phyloP scores from a whole-genome alignment of 2,113 vertebrate species.

The Colossoma macropomum region DNA sequence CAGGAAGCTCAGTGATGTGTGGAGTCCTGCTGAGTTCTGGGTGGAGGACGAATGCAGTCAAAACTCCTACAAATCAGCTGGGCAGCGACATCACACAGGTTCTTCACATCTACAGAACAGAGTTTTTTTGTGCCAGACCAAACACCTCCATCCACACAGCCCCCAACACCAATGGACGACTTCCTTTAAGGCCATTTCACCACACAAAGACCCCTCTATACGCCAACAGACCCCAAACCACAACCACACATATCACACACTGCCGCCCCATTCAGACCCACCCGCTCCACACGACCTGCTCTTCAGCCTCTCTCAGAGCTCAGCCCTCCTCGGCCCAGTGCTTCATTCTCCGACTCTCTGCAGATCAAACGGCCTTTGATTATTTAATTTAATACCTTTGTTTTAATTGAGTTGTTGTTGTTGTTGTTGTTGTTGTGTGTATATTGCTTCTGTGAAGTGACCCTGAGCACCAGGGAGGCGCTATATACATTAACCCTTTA shows the following conservation, averaged over 20 bases:
- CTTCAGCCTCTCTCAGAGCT: background rate
- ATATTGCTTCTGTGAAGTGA: too few species aligned
- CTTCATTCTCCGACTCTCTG: background rate
- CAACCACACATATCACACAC: slow-evolving; percentile 65
- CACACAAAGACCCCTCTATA: slow-evolving; percentile 71
- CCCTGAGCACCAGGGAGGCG: too few species aligned
- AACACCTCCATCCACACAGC: slow-evolving; percentile 5
- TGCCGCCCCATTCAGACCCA: slow-evolving; percentile 60
- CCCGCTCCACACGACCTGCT: background rate
- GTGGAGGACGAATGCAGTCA: background rate
- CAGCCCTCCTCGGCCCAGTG: background rate
- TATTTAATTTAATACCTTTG: background rate
- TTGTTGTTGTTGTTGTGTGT: too few species aligned
- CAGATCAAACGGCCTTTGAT: background rate
- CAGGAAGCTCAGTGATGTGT: background rate
- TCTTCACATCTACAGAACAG: slow-evolving; percentile 20
- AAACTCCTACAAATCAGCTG: background rate
- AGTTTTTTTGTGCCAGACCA: slow-evolving; percentile 20
- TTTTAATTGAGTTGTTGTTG: background rate
- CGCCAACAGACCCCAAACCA: slow-evolving; percentile 39
- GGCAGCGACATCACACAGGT: background rate
- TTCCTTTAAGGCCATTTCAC: slow-evolving; percentile 62
- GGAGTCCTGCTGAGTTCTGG: background rate
- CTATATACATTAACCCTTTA: too few species aligned
- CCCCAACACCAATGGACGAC: slow-evolving; percentile 58